Conservation (phyloP, 2,888 invertebrate species). For the Thyatira batis region DNA sequence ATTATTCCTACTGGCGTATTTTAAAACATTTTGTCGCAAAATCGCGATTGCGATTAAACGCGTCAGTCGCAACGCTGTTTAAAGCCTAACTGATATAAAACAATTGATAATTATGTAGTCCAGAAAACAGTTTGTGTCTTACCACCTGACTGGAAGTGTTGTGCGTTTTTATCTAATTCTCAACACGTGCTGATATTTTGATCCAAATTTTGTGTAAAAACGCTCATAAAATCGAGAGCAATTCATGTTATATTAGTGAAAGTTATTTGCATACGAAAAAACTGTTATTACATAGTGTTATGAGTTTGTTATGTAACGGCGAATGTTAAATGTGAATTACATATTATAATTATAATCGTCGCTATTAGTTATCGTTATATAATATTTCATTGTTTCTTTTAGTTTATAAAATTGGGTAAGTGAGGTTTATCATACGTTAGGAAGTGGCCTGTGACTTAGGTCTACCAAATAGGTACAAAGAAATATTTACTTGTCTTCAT, state of each 20-base stretch:
- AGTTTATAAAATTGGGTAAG: not conserved
- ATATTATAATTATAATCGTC: not conserved
- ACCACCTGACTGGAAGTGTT: conserved; percentile 15
- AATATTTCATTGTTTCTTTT: not conserved
- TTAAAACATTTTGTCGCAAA: not conserved
- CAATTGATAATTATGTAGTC: conserved; percentile 32
- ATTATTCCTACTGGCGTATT: too few relatives aligned
- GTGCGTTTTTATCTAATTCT: conserved; percentile 12
- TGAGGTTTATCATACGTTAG: not conserved
- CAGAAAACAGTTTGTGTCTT: conserved; percentile 28
- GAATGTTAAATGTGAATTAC: not conserved
- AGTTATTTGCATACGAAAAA: not conserved
- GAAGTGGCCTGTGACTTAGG: too few relatives aligned
- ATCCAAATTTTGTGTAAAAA: conserved; percentile 6
- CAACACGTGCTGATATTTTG: conserved; percentile 23
- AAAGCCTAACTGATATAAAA: conserved; percentile 27
- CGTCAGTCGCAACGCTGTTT: conserved; percentile 20
- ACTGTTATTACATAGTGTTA: not conserved
- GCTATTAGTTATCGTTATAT: not conserved
- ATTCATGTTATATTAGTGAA: not conserved
- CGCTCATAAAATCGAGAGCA: not conserved
- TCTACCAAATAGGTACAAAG: too few relatives aligned
- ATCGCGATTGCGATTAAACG: not conserved
- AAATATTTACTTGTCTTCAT: too few relatives aligned
- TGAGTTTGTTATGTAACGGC: not conserved